Conservation (phyloP, 1,140 invertebrate species). For the Papilio dardanus region DNA sequence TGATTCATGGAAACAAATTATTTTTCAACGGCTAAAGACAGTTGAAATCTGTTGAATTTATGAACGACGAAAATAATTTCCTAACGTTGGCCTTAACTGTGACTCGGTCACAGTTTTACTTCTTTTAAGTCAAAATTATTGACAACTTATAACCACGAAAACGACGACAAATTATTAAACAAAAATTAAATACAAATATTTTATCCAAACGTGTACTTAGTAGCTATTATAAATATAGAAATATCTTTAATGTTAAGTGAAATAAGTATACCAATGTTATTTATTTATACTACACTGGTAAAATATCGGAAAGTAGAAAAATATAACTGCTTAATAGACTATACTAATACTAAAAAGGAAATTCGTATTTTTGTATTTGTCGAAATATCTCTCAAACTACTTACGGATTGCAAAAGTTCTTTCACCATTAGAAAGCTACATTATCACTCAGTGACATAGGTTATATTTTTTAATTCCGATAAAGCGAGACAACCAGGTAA, state of each 20-base stretch:
- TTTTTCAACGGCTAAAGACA: conserved; percentile 34
- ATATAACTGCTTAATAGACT: too few species aligned
- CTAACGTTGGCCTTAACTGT: conserved; percentile 16
- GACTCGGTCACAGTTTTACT: conserved; percentile 11
- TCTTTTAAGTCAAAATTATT: conserved; percentile 6
- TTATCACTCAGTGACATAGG: too few species aligned
- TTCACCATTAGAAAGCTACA: too few species aligned
- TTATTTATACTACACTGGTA: not conserved
- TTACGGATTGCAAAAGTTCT: too few species aligned
- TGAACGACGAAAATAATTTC: conserved; percentile 35
- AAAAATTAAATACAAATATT: too few species aligned
- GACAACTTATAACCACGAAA: not conserved
- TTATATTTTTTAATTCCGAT: too few species aligned
- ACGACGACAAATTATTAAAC: not conserved
- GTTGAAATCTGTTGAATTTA: conserved; percentile 35
- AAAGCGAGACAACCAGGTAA: too few species aligned
- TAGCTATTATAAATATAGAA: too few species aligned
- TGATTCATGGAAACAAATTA: conserved; percentile 36
- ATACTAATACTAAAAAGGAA: not conserved
- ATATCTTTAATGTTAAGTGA: not conserved
- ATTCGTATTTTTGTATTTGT: too few species aligned
- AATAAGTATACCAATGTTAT: not conserved
- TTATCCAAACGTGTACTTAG: too few species aligned
- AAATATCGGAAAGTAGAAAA: not conserved
- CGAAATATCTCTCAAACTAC: too few species aligned